A percentile compares a stretch with the other conserved stretches of the same genome.
phyloP scores from a whole-genome alignment of 2,113 vertebrate species.

The Cyanoramphus novaezelandiae region DNA sequence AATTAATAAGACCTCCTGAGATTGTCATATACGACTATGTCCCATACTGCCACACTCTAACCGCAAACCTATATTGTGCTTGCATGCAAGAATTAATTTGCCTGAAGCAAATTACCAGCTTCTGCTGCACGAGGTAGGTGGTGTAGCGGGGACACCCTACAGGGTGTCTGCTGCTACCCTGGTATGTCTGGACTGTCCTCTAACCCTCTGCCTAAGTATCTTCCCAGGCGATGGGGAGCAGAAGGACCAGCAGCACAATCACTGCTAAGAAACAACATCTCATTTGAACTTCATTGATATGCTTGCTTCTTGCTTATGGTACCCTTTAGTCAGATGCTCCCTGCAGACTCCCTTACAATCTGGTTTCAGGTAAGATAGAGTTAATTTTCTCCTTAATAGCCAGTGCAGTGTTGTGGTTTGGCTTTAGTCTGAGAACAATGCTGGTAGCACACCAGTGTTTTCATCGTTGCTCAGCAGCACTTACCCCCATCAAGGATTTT shows the following conservation, averaged over 20 bases:
- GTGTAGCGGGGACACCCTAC: background rate
- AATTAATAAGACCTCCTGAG: background rate
- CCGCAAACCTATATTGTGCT: background rate
- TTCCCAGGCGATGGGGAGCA: rapidly evolving
- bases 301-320: too few species aligned
- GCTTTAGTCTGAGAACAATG: background rate
- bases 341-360: background rate
- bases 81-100: background rate
- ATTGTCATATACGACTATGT: too few species aligned
- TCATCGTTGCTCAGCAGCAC: background rate
- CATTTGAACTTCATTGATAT: background rate
- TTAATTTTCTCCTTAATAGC: background rate
- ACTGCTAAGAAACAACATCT: background rate
- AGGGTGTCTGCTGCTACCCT: background rate
- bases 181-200: background rate
- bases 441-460: background rate
- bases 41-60: background rate
- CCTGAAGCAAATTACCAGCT: background rate
- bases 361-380: background rate
- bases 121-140: background rate
- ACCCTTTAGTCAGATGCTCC: background rate
- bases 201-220: background rate
- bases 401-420: background rate
- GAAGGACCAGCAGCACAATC: background rate
- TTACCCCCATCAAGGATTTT: background rate